phyloP scores from a whole-genome alignment of 2,888 invertebrate species.

The Calephelis perditalis region DNA sequence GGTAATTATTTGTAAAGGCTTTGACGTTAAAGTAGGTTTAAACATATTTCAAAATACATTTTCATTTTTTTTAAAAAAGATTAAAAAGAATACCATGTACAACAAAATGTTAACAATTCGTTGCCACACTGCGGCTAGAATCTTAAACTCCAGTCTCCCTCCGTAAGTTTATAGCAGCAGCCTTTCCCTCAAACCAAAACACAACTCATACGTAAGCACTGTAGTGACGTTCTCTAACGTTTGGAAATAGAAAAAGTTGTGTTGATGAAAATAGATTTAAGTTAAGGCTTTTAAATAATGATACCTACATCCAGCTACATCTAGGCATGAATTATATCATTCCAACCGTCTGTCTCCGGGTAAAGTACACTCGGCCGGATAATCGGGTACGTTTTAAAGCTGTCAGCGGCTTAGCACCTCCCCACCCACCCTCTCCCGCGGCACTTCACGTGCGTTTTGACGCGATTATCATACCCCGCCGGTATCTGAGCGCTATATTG shows the following conservation, averaged over 20 bases:
- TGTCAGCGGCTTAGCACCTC: slow-evolving; percentile 62
- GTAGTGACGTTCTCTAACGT: neutral
- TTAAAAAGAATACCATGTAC: too few relatives aligned
- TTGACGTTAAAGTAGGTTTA: too few relatives aligned
- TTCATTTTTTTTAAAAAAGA: too few relatives aligned
- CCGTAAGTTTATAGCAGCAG: too few relatives aligned
- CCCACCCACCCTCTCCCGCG: slow-evolving; percentile 37
- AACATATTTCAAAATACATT: too few relatives aligned
- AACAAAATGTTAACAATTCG: too few relatives aligned
- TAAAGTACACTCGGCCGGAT: slow-evolving; percentile 63
- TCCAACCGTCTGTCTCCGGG: slow-evolving; percentile 41
- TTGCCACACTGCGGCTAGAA: too few relatives aligned
- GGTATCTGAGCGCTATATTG: slow-evolving; percentile 74
- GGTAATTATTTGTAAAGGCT: too few relatives aligned
- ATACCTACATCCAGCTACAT: slow-evolving; percentile 20
- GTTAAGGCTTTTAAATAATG: slow-evolving; percentile 13
- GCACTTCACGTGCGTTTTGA: slow-evolving; percentile 77
- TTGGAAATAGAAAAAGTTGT: neutral
- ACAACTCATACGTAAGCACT: neutral
- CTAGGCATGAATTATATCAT: slow-evolving; percentile 53
- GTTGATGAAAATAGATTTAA: neutral
- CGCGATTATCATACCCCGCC: slow-evolving; percentile 75
- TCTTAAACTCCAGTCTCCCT: too few relatives aligned
- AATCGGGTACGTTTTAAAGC: slow-evolving; percentile 74
- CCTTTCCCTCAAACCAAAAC: neutral